Base-by-base conservation (phyloP, 2,113 vertebrate species). In the Lagopus muta region DNA sequence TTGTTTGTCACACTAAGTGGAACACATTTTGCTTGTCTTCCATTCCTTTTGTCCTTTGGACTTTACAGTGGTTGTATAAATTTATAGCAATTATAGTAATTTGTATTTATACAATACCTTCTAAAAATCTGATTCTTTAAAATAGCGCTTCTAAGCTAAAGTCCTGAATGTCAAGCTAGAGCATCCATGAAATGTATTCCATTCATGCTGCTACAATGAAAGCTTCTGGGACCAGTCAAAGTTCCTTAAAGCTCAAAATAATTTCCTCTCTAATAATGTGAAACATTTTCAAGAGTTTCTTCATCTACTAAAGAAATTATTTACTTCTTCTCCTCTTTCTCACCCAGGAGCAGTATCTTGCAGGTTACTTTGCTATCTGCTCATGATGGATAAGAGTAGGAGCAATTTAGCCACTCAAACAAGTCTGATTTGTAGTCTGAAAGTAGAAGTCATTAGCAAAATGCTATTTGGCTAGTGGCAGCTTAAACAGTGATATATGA, bases 401-500 rank as follows among this genome's bases (percentile, higher is more conserved):
- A 92, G 61, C 64, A 95, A 92, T 94, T 95, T 83, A 92, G 38
- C 65, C 90, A 15, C 81, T 96, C 87, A 90, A 76, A 89, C 22
- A 88, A 89, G 74, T 83, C 86, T 95, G 88, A 89, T 93, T 86
- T 94, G 60, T 54, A 72, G 17, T 82, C 86, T 91, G 93, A 92
- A 95, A 93, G 85, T 28, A 69, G 84, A 95, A 88, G 50, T 93
- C 82, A 89, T 93, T 57, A 95, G 16, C 84, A 96, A 95, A 92
- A 92, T 64, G 61, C 8, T 89, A 32, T 93, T 94, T 97, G 71
- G 50, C 34, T 74, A 88, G 55, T 81, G 73, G 90, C 66, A 92
- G 82, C 62, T 91, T 91, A 89, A 95, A 95, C 76, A 85, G 72
- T 92, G 94, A 90, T 83, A 65, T 40, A 96, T 86, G 73, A 94